Percentiles rank a stretch among this genome's conserved stretches.
Conservation (phyloP, 2,113 vertebrate species). For the Python bivittatus region DNA sequence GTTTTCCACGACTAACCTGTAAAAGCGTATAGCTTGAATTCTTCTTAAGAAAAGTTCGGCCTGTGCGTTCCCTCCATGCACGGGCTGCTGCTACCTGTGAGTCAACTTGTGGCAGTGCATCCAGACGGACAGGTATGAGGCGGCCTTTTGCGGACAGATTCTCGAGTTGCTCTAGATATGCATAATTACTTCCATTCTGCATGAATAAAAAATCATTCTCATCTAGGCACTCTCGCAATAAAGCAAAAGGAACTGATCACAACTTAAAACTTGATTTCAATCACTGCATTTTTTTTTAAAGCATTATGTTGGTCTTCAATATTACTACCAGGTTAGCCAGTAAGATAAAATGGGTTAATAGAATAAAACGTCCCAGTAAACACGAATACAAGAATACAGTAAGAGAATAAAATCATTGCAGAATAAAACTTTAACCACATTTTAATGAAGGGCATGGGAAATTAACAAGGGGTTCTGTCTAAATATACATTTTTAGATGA, state of each 20-base stretch:
- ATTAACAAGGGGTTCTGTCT: background rate
- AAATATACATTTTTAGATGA: background rate
- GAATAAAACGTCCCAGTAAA: background rate
- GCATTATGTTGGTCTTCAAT: background rate
- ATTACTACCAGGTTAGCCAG: background rate
- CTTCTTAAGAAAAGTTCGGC: constrained; percentile 97
- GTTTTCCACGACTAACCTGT: constrained; percentile 76
- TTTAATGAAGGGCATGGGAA: background rate
- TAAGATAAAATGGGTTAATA: background rate
- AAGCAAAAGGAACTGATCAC: background rate
- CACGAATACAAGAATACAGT: background rate
- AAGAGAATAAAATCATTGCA: background rate
- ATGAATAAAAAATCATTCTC: constrained; percentile 24
- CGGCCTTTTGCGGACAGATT: constrained; percentile 88
- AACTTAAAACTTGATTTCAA: background rate
- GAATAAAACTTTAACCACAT: background rate
- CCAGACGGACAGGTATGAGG: constrained; percentile 91
- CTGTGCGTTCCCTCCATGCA: constrained; percentile 94
- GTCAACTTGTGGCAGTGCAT: constrained; percentile 91
- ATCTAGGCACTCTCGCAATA: background rate
- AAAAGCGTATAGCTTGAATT: constrained; percentile 93
- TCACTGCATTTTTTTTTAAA: background rate
- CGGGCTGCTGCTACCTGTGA: constrained; percentile 93
- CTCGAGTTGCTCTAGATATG: constrained; percentile 96
- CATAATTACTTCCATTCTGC: constrained; percentile 88